Evolutionary conservation across 2,888 invertebrate genomes (phyloP), one percentile per base, ranked within the genome.

Genomic region (Chloromyia formosa): DNA sequence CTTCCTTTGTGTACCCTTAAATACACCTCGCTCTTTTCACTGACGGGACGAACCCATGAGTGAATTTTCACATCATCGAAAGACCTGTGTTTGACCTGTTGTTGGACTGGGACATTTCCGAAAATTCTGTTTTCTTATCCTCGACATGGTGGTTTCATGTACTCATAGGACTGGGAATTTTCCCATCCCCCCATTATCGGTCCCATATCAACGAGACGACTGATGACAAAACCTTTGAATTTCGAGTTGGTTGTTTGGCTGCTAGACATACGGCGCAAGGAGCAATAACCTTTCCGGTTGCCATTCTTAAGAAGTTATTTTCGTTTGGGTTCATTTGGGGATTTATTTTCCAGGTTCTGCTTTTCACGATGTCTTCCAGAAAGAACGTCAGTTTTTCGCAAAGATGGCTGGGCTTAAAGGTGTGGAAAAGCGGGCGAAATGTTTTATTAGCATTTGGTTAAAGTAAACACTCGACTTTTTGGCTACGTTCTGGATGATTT

Each of bases 251-350:
- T 12, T 49, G 12, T 49, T 49, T 10, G 49, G 12, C 49, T 49
- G 49, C 14, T 49, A 49, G 49, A 49, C 49, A 49, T n/a, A 7
- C 27, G 12, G 49, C 49, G 10, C 49, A 12, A 3, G 16, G 49
- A 12, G 3, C 49, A 49, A 49, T 49, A 49, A 49, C 49, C 49
- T 49, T 49, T 49, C 3, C 49, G 49, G 49, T 49, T n/a, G 2
- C 10, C 49, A n/a, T n/a, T n/a, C 49, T 49, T n/a, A 49, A 49
- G 49, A 49, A 49, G 49, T 49, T 49, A 49, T 49, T 49, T 49
- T 49, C 49, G 49, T 49, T 49, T 35, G 27, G 27, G 7, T 35
- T 35, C 27, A 35, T 35, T 7, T 2, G 27, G 27, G 27, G 27
- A 35, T 35, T 35, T 49, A 12, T 49, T 49, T 49, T 49, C 16